Conservation (phyloP, 92 coral and sea anemone species). For the Zoanthus gigantus region DNA sequence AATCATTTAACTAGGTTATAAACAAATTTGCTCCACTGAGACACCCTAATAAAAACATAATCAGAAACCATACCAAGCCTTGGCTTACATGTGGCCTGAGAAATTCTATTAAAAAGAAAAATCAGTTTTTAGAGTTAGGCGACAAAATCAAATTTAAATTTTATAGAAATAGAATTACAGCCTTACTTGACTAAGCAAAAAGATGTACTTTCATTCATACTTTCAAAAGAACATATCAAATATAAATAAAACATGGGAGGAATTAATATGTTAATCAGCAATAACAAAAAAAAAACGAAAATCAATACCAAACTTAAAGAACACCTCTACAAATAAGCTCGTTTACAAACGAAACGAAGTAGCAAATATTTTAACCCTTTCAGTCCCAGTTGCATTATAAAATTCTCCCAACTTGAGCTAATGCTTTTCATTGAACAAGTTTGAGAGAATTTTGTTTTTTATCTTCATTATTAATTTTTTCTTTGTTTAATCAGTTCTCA, state of each 20-base stretch:
- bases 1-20: not conserved
- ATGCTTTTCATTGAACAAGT: too few relatives aligned
- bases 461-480: too few relatives aligned
- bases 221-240: not conserved
- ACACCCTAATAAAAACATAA: not conserved
- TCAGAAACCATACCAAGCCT: conserved; percentile 5
- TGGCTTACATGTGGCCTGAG: not conserved
- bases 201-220: not conserved
- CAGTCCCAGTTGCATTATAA: too few relatives aligned
- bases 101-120: not conserved
- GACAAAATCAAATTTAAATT: not conserved
- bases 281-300: conserved; percentile 7
- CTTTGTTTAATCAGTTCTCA: too few relatives aligned
- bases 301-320: not conserved
- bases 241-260: conserved; percentile 4
- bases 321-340: not conserved
- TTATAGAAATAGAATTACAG: not conserved
- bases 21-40: not conserved
- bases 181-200: too few relatives aligned
- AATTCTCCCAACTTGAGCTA: too few relatives aligned
- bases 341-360: conserved; percentile 25
- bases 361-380: conserved; percentile 5
- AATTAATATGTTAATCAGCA: conserved; percentile 5
- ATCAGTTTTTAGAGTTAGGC: not conserved
- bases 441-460: too few relatives aligned